These are phyloP conservation scores for Pseudochromis fuscus DNA, from an alignment of 2,797 vertebrate genomes.

Conservation along the genomic window DNA sequence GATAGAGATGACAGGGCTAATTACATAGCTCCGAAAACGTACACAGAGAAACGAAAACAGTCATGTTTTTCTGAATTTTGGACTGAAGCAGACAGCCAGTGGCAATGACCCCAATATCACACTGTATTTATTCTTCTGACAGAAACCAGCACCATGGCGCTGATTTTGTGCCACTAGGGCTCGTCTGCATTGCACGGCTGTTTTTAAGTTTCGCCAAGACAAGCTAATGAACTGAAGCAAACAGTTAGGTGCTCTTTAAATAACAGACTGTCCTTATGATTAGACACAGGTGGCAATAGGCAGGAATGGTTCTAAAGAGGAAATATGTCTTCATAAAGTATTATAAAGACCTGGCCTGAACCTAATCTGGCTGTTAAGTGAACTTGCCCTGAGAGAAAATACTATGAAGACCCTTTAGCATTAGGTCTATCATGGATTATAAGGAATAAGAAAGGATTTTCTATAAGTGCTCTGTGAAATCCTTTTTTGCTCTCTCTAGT, in stretches of 20 bases:
- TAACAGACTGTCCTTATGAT: conserved; percentile 25
- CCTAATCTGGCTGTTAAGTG: conserved; percentile 57
- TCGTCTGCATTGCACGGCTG: conserved; percentile 45
- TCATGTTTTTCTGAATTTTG: conserved; percentile 65
- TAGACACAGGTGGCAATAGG: conserved; percentile 47
- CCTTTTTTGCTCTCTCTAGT: conserved; percentile 61
- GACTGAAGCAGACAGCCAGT: conserved; percentile 67
- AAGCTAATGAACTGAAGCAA: conserved; percentile 64
- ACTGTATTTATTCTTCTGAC: conserved; percentile 73
- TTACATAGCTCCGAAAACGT: conserved; percentile 78
- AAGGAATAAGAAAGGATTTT: conserved; percentile 70
- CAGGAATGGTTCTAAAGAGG: conserved; percentile 26
- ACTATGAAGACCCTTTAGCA: conserved; percentile 49
- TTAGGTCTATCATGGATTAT: conserved; percentile 63
- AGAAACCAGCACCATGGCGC: conserved; percentile 59
- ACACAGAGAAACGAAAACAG: conserved; percentile 74
- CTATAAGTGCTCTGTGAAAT: conserved; percentile 70
- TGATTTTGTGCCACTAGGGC: conserved; percentile 61
- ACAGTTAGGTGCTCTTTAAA: conserved; percentile 32
- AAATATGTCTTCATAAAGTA: conserved; percentile 34
- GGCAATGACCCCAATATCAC: conserved; percentile 80
- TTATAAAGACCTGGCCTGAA: conserved; percentile 32
- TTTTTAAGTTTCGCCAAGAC: conserved; percentile 63
- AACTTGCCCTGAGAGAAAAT: conserved; percentile 49
- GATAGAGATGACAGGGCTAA: conserved; percentile 80